Conservation (phyloP, 2,113 vertebrate genomes). For the Malaclemys terrapin region DNA sequence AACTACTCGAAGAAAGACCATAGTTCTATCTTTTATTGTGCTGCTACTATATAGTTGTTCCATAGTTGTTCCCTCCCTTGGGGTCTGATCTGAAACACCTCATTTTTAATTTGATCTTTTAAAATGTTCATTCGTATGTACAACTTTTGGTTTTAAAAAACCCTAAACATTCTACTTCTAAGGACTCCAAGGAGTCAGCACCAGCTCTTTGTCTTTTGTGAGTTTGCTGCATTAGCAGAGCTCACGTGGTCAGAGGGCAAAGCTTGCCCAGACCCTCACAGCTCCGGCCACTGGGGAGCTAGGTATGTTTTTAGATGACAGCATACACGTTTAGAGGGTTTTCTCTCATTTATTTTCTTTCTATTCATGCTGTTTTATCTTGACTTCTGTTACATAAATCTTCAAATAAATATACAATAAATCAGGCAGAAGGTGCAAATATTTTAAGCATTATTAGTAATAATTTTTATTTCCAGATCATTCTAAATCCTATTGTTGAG, state of each 20-base stretch:
- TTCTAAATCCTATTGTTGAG: neutral
- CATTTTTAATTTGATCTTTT: neutral
- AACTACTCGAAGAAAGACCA: neutral
- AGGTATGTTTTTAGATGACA: neutral
- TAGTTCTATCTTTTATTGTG: neutral
- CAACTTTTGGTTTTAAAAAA: neutral
- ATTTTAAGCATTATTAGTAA: neutral
- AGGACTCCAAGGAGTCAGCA: neutral
- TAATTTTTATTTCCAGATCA: neutral
- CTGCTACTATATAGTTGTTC: neutral
- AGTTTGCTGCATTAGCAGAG: neutral
- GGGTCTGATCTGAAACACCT: neutral
- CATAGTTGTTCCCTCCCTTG: neutral
- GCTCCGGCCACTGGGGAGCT: neutral
- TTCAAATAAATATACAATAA: neutral
- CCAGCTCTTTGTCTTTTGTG: neutral
- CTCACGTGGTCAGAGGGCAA: neutral
- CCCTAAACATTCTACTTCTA: neutral
- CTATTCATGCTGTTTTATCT: neutral
- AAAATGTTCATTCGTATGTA: neutral
- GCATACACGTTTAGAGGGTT: neutral
- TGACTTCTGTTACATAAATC: neutral
- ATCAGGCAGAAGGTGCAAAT: neutral
- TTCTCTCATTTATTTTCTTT: neutral
- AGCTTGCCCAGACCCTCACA: neutral